These are phyloP conservation scores for Halichondria panicea DNA, from an alignment of 37 sponge, comb jelly and placozoan genomes.

Conservation along the genomic window DNA sequence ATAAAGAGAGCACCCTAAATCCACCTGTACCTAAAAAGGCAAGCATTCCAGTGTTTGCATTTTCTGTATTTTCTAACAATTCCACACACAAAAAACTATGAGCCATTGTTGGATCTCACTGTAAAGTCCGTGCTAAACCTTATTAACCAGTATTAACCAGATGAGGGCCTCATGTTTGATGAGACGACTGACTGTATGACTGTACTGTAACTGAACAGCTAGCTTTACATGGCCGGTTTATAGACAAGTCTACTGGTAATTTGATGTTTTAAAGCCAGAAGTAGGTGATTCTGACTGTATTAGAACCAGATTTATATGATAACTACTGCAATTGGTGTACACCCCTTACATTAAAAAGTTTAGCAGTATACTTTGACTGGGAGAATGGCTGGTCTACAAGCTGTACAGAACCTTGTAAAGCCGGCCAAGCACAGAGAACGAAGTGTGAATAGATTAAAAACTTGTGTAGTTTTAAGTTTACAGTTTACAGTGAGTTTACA, in stretches of 20 bases:
- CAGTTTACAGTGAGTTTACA: conserved; percentile 36
- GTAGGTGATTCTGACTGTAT: conserved; percentile 8
- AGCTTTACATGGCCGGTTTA: conserved; percentile 29
- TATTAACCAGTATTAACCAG: not conserved
- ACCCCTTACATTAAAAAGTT: conserved; percentile 55
- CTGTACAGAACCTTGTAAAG: conserved; percentile 31
- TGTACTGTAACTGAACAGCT: conserved; percentile 45
- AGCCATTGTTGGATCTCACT: no score
- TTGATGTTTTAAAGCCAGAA: conserved; percentile 20
- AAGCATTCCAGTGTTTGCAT: no score
- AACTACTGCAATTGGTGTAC: conserved; percentile 39
- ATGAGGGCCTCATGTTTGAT: conserved; percentile 19
- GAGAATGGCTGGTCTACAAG: conserved; percentile 44
- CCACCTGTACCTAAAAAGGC: no score
- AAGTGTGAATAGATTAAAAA: conserved; percentile 12
- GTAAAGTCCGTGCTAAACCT: no score
- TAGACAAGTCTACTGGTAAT: conserved; percentile 6
- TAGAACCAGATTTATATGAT: not conserved
- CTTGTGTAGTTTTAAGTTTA: conserved; percentile 18
- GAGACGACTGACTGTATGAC: conserved; percentile 58
- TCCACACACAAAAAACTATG: no score
- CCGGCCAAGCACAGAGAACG: conserved; percentile 44
- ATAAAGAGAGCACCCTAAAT: no score
- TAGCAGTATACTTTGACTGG: conserved; percentile 30
- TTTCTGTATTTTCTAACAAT: no score